Conservation (phyloP, 2,797 vertebrate genomes). For the Fistularia tabacaria region DNA sequence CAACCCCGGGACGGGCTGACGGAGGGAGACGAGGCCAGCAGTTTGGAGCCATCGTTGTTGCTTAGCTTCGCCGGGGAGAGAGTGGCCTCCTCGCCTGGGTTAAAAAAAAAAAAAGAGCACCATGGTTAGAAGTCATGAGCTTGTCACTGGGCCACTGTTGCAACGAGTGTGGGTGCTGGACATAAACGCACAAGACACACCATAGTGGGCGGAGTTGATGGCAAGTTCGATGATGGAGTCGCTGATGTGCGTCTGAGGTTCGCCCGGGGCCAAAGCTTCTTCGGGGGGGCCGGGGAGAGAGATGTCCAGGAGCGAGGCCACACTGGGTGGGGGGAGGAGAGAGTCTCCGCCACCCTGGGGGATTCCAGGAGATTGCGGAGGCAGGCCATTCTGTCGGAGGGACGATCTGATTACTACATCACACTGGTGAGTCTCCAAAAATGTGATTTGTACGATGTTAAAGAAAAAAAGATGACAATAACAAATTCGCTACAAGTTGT, state of each 20-base stretch:
- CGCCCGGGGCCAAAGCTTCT: conserved; percentile 90
- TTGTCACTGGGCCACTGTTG: not conserved
- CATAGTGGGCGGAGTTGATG: conserved; percentile 94
- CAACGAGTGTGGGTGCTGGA: not conserved
- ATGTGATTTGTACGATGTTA: too few relatives aligned
- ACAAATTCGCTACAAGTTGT: too few relatives aligned
- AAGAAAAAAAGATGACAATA: too few relatives aligned
- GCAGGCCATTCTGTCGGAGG: conserved; percentile 74
- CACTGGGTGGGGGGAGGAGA: conserved; percentile 89
- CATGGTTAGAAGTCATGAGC: not conserved
- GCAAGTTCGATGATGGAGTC: conserved; percentile 98
- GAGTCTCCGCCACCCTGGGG: conserved; percentile 71
- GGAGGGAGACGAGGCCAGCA: conserved; percentile 87
- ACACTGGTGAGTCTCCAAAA: too few relatives aligned
- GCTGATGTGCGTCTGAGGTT: conserved; percentile 90
- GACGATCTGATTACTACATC: not conserved
- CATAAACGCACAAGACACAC: conserved; percentile 58
- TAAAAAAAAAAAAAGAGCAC: not conserved
- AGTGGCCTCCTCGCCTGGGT: conserved; percentile 84
- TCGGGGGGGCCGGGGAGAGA: conserved; percentile 95
- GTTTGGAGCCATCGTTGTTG: conserved; percentile 86
- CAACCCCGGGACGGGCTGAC: conserved; percentile 90
- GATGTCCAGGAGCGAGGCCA: conserved; percentile 93
- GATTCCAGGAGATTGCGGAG: conserved; percentile 67
- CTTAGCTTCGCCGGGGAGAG: conserved; percentile 93